Evolutionary conservation across 2,888 invertebrate genomes (phyloP), one percentile per base, ranked within the genome.

Genomic region (Cerastis rubricosa): DNA sequence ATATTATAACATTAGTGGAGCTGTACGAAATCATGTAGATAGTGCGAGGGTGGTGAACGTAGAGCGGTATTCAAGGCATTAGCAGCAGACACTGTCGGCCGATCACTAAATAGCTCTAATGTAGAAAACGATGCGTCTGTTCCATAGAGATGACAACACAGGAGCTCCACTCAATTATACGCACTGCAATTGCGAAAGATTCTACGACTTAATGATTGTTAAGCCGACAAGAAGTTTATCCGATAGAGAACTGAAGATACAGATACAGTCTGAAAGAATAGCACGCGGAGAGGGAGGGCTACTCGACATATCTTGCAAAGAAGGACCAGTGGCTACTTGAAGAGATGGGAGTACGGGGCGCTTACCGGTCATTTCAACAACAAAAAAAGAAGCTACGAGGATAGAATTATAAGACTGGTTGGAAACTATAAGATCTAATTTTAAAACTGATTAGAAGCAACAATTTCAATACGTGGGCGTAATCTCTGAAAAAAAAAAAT

Each of bases 1-100:
- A 57, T 83, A 57, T 81, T 71, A 77, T 70, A 45, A 80, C 77
- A 83, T 76, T n/a, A 82, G 69, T 70, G 29, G 57, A 47, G 65
- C 59, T 77, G 51, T n/a, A 14, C 35, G 66, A 47, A 66, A 54
- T 61, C 3, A n/a, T 65, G 45, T 54, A 45, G 35, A 57, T 43
- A 74, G 64, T 49, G 49, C 40, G 35, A 19, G n/a, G 29, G 14
- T 47, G 29, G 64, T 43, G 40, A 35, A 25, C 35, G 51, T 35
- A 29, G 35, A n/a, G 59, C 35, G 19, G 40, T 74, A 74, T 65
- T 74, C 43, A 76, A 57, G 35, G 47, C 54, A 63, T 74, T 49
- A 73, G 35, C 45, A 54, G 40, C 61, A 6, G 65, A 54, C 69
- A 47, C 40, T 80, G 66, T 70, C 82, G 59, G 22, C 51, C 3